Base-by-base conservation (phyloP, 30 jellyfish, hydroid and myxozoan genomes). In the Pelagia noctiluca region DNA sequence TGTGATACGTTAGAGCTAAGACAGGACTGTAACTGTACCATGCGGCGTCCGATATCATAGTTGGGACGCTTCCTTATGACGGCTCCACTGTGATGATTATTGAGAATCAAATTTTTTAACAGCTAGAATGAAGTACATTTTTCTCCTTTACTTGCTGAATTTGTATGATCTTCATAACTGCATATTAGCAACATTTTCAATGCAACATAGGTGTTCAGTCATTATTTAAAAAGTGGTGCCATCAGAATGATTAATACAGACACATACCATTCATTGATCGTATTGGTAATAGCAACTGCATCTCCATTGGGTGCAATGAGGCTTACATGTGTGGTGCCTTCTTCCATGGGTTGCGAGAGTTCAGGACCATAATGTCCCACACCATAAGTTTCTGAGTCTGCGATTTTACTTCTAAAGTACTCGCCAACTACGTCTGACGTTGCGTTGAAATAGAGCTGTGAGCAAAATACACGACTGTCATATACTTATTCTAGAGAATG, bases 261-360 rank as follows among this genome's bases (percentile, higher is more conserved):
- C 53, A 1, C 90, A 19, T 74, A 94, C 99, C 99, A 95, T 53
- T 82, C 95, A 66, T 95, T 95, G 33, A 95, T 89, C 29, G 97
- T 89, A 13, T 89, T 83, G 2, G 99, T 89, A 12, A 95, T 84
- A 1, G 98, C 62, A 52, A 89, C 99, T 28, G 98, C 98, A 36
- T 86, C 97, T 1, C 99, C 99, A 60, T 95, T 91, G 12, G 93
- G 93, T 31, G 94, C 99, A 31, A 81, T 25, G 19, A 95, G 37
- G 75, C 99, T 95, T 52, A 86, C 97, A 69, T 95, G 99, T 4
- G 99, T 80, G 13, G 98, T 90, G 5, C 99, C 99, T 63, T 76
- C 84, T 35, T 95, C 99, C 13, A 57, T 22, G 21, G 95, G 84
- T 36, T 83, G 91, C n/a, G 86, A 70, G 60, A 63, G 28, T 24